Conservation (phyloP, 2,797 vertebrate species). For the Myripristis murdjan region DNA sequence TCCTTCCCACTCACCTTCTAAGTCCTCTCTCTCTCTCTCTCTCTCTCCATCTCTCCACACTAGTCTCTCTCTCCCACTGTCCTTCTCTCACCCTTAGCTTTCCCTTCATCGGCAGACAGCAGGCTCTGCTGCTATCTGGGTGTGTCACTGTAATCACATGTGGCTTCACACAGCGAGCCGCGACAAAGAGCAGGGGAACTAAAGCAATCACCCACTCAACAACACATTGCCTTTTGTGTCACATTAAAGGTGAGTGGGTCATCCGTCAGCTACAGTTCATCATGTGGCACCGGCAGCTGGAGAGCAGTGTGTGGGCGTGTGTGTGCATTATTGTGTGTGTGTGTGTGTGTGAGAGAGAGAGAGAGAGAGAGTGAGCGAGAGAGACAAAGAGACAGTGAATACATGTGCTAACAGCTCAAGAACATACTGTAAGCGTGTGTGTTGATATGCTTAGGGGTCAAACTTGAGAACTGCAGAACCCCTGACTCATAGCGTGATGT, state of each 20-base stretch:
- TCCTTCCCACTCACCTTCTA: slow-evolving; percentile 10
- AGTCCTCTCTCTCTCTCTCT: background rate
- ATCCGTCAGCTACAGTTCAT: slow-evolving; percentile 55
- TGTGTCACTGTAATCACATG: slow-evolving; percentile 54
- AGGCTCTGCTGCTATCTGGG: slow-evolving; percentile 36
- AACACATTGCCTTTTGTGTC: slow-evolving; percentile 57
- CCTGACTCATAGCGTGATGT: too few species aligned
- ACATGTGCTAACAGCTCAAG: too few species aligned
- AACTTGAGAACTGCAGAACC: too few species aligned
- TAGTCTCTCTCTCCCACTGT: slow-evolving; percentile 8
- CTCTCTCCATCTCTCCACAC: background rate
- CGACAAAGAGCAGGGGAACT: slow-evolving; percentile 33
- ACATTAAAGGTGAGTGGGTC: slow-evolving; percentile 62
- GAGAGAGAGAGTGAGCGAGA: too few species aligned
- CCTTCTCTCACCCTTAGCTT: slow-evolving; percentile 20
- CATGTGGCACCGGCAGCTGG: slow-evolving; percentile 45
- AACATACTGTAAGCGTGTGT: slow-evolving; percentile 2
- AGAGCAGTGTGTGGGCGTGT: slow-evolving; percentile 3
- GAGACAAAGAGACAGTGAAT: too few species aligned
- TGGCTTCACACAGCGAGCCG: slow-evolving; percentile 46
- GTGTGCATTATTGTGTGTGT: too few species aligned
- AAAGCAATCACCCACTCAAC: slow-evolving; percentile 51
- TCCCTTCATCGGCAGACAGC: slow-evolving; percentile 13
- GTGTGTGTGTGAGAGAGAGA: background rate
- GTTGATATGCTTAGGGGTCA: too few species aligned